Conservation (phyloP, 2,888 invertebrate genomes). For the Hemithea aestivaria region DNA sequence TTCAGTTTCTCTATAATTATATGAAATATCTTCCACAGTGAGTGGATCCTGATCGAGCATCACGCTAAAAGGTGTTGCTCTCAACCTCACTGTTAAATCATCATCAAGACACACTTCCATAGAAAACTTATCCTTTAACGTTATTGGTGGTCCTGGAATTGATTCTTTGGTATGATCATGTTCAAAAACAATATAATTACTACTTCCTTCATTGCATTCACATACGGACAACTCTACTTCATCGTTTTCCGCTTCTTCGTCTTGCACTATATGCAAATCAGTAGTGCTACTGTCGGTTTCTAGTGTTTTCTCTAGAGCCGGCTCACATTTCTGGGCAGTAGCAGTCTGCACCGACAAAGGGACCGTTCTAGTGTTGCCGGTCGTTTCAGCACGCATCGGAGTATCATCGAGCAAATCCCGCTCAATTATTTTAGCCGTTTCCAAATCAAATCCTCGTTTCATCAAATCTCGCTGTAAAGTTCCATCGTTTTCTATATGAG, state of each 20-base stretch:
- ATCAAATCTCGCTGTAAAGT: constrained; percentile 59
- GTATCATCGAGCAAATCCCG: constrained; percentile 61
- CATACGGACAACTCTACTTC: constrained; percentile 55
- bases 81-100: constrained; percentile 53
- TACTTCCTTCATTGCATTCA: constrained; percentile 54
- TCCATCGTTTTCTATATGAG: constrained; percentile 29
- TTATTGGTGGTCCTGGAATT: constrained; percentile 31
- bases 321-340: constrained; percentile 26
- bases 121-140: constrained; percentile 62
- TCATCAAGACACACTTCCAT: constrained; percentile 70
- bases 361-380: constrained; percentile 15
- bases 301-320: constrained; percentile 27
- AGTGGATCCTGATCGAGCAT: constrained; percentile 45
- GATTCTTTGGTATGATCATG: constrained; percentile 42
- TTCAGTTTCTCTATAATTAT: constrained; percentile 54
- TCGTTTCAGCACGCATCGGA: constrained; percentile 22
- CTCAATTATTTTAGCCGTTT: constrained; percentile 69
- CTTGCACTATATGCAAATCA: constrained; percentile 40
- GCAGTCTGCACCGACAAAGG: constrained; percentile 17
- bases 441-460: constrained; percentile 65
- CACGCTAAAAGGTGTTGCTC: constrained; percentile 47
- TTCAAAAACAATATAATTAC: constrained; percentile 46
- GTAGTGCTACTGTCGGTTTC: constrained; percentile 29
- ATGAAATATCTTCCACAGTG: constrained; percentile 30
- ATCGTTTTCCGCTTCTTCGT: constrained; percentile 44